Percentiles rank a stretch among this genome's conserved stretches.
These are phyloP conservation scores for Bombus soroeensis DNA, from an alignment of 1,140 invertebrate genomes.

Conservation along the genomic window DNA sequence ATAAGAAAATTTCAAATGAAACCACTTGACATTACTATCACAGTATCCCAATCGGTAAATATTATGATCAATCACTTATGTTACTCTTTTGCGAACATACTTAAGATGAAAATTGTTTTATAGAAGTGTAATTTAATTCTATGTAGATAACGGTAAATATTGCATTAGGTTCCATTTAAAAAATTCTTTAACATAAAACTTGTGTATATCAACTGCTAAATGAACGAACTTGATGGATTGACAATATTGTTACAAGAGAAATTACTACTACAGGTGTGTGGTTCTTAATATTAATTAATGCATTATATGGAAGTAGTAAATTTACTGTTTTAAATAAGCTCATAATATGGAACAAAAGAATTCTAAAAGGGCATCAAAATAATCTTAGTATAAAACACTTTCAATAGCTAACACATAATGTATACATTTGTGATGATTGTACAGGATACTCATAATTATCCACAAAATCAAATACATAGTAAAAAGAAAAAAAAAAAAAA, in stretches of 20 bases:
- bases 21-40: conserved; percentile 31
- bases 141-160: background rate
- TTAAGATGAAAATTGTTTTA: background rate
- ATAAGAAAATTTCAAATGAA: conserved; percentile 39
- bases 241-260: conserved; percentile 6
- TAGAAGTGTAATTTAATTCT: conserved; percentile 13
- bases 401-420: conserved; percentile 12
- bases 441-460: conserved; percentile 11
- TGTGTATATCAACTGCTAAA: background rate
- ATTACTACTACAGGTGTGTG: background rate
- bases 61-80: background rate
- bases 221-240: background rate
- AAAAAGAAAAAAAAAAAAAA: background rate
- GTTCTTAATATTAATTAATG: conserved; percentile 36
- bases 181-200: conserved; percentile 33
- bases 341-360: background rate
- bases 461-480: background rate
- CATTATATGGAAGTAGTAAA: conserved; percentile 49
- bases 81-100: background rate
- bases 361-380: conserved; percentile 17
- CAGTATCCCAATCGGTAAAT: conserved; percentile 33
- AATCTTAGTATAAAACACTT: conserved; percentile 25
- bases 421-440: conserved; percentile 33
- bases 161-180: conserved; percentile 48
- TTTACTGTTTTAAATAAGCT: conserved; percentile 17